Conservation (phyloP, 1,140 invertebrate genomes). For the Lethocerus indicus region DNA sequence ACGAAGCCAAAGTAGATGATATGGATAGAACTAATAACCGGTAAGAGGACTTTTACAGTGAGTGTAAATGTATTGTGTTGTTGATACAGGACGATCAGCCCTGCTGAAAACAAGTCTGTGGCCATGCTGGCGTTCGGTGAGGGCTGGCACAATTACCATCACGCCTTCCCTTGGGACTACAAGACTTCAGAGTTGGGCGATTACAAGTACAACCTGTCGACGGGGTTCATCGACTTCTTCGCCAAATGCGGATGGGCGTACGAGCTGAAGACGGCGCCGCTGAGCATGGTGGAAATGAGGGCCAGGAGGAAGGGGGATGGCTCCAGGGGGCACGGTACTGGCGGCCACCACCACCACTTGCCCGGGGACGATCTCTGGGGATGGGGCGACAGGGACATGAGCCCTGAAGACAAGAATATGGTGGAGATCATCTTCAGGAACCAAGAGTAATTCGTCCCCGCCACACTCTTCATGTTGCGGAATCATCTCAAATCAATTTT, state of each 20-base stretch:
- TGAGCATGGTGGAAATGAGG: conserved; percentile 33
- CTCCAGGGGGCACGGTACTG: too few species aligned
- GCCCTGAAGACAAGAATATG: conserved; percentile 21
- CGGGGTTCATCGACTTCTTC: conserved; percentile 31
- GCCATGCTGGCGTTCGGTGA: conserved; percentile 30
- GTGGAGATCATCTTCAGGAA: too few species aligned
- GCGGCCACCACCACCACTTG: too few species aligned
- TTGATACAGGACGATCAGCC: conserved; percentile 31
- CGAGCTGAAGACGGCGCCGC: conserved; percentile 36
- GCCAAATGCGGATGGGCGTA: conserved; percentile 41
- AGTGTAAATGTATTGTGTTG: background rate
- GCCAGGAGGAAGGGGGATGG: conserved; percentile 45
- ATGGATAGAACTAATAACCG: too few species aligned
- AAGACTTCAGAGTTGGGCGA: conserved; percentile 41
- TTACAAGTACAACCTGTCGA: conserved; percentile 29
- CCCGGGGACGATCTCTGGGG: conserved; percentile 38
- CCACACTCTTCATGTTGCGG: too few species aligned
- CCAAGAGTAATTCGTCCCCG: too few species aligned
- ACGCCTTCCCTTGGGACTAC: conserved; percentile 78
- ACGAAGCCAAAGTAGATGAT: too few species aligned
- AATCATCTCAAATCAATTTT: too few species aligned
- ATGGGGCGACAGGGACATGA: conserved; percentile 24
- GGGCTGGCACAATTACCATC: conserved; percentile 88
- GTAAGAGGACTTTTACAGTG: too few species aligned
- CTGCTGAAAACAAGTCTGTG: conserved; percentile 33